Evolutionary conservation across 2,797 vertebrate genomes (phyloP), one percentile per base, ranked within the genome.

Genomic region (Erethizon dorsatum): DNA sequence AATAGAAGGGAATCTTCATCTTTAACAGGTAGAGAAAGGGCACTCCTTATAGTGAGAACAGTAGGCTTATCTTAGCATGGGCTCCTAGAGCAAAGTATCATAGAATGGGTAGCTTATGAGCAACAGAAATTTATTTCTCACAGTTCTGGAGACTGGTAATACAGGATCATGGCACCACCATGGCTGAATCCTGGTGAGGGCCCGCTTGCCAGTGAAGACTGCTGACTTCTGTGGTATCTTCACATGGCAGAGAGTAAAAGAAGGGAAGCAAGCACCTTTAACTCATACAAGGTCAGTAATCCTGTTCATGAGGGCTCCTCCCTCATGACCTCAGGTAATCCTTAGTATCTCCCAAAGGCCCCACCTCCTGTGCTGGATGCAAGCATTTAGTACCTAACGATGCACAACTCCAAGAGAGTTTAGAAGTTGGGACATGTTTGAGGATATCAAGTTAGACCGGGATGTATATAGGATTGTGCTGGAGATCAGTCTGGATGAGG

Each of bases 361-460:
- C 73, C 2, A 54, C 33, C 17, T 50, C 20, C 22, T 77, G 26
- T 77, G 26, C 45, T 50, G 33, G 14, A 45, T 20, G 63, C 31
- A 57, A 12, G 65, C 47, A n/a, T 56, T 71, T 33, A 84, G 15
- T 28, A 71, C 45, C 63, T 59, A 73, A n/a, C 20, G 79, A 6
- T 4, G 12, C 15, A 57, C 31, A 45, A 37, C 47, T 93, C 11
- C 56, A 82, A 82, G 71, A 31, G 11, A 47, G 28, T 57, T 88
- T 50, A 52, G 80, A 95, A 94, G 59, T 83, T 93, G 57, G 69
- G 5, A 4, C 28, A 31, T 56, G 26, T 82, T 94, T 88, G 90
- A 96, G 41, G 90, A 93, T 80, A 56, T 77, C 20, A 2, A 15
- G 83, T 9, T 83, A 73, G 79, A 31, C 57, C n/a, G 47, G 54